Base-by-base conservation (phyloP, 2,888 invertebrate species). In the Cephus pygmeus region DNA sequence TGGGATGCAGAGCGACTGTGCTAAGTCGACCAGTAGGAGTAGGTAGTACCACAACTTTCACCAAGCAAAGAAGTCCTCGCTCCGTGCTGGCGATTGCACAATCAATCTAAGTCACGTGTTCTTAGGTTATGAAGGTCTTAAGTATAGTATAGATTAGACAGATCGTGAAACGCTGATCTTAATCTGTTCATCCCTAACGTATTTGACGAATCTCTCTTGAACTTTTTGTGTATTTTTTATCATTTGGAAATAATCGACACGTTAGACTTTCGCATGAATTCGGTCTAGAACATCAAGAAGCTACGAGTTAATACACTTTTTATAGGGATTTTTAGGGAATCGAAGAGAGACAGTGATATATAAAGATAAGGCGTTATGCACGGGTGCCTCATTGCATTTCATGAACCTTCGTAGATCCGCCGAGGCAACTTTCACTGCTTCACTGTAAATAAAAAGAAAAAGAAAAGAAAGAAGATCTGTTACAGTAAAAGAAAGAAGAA, bases 41-140 rank as follows among this genome's bases (percentile, higher is more conserved):
- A 71, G 71, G 71, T 71, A 34, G 71, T 77, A 69, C 73, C 68
- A 73, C 76, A 81, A 83, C 83, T 83, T 83, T 83, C 82, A 81
- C 83, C 80, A 35, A 33, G 69, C 77, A 76, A 75, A 74, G 78
- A 76, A 73, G 79, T 80, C 80, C 80, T 81, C 80, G 77, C 79
- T 81, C 78, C 78, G 33, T 15, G 75, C 79, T 79, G 78, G 77
- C 79, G 79, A 81, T 83, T 83, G 80, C 79, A 76, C 80, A 83
- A 83, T 83, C 75, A 34, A 78, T 77, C 77, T 68, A 75, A 69
- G 56, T 40, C 71, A 71, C 71, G 33, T 23, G 71, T 56, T 56
- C 56, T 56, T 56, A 56, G 56, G 23, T 56, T 56, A 56, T 9
- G 56, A 56, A 23, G 23, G 23, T 23, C 23, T 56, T 15, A 56